phyloP scores from a whole-genome alignment of 2,113 vertebrate species.

The Oenanthe melanoleuca region DNA sequence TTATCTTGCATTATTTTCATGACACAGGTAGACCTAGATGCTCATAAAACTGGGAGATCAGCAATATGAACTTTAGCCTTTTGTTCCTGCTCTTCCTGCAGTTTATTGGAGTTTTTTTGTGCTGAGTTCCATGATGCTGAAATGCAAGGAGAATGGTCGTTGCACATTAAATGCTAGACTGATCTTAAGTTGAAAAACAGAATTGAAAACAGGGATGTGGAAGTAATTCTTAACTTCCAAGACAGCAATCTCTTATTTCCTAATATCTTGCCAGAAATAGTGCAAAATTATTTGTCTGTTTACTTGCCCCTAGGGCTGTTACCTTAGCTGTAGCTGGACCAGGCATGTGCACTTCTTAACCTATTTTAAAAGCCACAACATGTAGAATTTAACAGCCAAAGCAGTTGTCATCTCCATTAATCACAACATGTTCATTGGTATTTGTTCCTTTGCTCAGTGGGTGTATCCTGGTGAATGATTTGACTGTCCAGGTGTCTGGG shows the following conservation, averaged over 20 bases:
- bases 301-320: background rate
- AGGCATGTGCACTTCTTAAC: background rate
- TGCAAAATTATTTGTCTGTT: background rate
- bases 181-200: background rate
- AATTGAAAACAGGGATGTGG: background rate
- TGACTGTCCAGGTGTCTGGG: background rate
- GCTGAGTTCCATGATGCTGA: background rate
- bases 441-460: background rate
- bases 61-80: background rate
- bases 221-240: background rate
- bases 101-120: background rate
- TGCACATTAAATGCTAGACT: background rate
- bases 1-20: background rate
- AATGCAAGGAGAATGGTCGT: background rate
- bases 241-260: background rate
- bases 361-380: background rate
- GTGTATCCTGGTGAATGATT: background rate
- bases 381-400: background rate
- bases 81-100: background rate
- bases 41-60: background rate
- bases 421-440: fast-evolving
- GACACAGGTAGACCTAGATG: background rate
- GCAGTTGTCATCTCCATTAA: background rate
- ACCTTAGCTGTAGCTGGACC: background rate
- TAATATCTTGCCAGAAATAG: background rate